These are phyloP conservation scores for Chouioia cunea DNA, from an alignment of 2,888 invertebrate species.

Conservation along the genomic window DNA sequence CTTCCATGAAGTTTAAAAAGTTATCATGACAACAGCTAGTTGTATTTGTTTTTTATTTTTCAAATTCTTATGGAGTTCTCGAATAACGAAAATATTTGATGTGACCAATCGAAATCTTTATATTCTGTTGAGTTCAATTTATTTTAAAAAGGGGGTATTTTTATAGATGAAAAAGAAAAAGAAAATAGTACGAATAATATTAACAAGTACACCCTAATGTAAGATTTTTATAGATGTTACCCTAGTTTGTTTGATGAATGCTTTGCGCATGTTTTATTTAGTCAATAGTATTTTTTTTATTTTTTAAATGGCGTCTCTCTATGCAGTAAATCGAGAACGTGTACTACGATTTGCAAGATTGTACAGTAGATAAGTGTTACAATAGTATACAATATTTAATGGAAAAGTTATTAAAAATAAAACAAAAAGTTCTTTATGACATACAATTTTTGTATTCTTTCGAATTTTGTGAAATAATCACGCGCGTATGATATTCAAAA, in stretches of 20 bases:
- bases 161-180: constrained; percentile 7
- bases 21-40: too few species aligned
- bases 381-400: too few species aligned
- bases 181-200: neutral
- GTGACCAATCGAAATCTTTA: constrained; percentile 7
- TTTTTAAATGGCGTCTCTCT: neutral
- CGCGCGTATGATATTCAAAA: too few species aligned
- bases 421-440: neutral
- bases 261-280: constrained; percentile 22
- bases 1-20: neutral
- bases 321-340: neutral
- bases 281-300: constrained; percentile 18
- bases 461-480: neutral
- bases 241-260: constrained; percentile 18
- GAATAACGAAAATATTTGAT: neutral
- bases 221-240: constrained; percentile 16
- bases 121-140: constrained; percentile 4
- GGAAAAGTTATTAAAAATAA: neutral
- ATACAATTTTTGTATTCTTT: neutral
- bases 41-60: neutral
- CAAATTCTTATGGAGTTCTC: neutral
- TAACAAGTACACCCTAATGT: neutral
- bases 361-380: constrained; percentile 34
- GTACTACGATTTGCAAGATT: constrained; percentile 26
- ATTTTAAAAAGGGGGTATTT: constrained; percentile 26